These are phyloP conservation scores for Nycticorax nycticorax DNA, from an alignment of 2,113 vertebrate species.

Conservation along the genomic window DNA sequence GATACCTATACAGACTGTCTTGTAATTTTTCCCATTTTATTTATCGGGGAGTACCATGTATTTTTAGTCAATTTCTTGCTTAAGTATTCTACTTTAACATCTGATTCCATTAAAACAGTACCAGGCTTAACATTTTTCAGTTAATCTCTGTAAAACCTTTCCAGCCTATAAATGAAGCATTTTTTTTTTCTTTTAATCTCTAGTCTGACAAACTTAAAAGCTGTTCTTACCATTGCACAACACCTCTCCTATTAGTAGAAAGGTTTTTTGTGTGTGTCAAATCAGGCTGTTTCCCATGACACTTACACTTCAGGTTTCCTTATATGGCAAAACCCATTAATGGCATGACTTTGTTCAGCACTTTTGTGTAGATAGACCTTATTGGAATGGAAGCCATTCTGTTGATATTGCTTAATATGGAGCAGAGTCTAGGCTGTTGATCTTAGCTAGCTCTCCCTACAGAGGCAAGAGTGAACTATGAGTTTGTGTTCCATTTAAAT, in stretches of 20 bases:
- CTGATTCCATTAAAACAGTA: not conserved
- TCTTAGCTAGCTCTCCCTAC: not conserved
- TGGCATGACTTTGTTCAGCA: not conserved
- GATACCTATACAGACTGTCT: not conserved
- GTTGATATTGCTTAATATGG: not conserved
- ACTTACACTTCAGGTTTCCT: not conserved
- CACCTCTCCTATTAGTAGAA: not conserved
- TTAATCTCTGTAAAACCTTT: not conserved
- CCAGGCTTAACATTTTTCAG: not conserved
- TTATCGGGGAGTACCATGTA: not conserved
- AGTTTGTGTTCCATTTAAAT: not conserved
- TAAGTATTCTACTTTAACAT: not conserved
- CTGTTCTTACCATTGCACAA: not conserved
- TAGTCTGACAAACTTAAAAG: not conserved
- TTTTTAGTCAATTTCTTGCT: not conserved
- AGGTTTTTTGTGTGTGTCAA: not conserved
- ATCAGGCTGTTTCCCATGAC: not conserved
- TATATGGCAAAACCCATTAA: not conserved
- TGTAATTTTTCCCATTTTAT: not conserved
- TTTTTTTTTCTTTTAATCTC: not conserved
- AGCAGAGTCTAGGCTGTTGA: not conserved
- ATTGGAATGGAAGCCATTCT: not conserved
- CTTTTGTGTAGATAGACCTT: not conserved
- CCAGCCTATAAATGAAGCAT: not conserved
- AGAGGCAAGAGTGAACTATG: not conserved